Evolutionary conservation across 2,888 invertebrate genomes (phyloP), one percentile per base, ranked within the genome.

Genomic region (Heliconius sara): DNA sequence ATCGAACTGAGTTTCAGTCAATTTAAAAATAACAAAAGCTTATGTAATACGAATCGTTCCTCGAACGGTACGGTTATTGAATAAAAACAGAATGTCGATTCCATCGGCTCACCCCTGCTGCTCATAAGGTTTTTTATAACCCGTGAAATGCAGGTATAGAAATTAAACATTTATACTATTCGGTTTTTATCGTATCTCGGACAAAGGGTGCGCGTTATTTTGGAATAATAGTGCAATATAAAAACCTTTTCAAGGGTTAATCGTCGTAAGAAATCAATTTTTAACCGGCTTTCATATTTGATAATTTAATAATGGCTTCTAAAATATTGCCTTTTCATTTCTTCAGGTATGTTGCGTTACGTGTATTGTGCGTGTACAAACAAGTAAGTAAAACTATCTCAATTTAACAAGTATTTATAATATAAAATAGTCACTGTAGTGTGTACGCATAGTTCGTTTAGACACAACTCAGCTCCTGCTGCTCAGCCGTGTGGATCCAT

Each of bases 1-100:
- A 87, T 87, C 85, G 85, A 83, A 84, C 85, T 81, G 85, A 85
- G 89, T 86, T 90, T 87, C 89, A 89, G 88, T 89, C 91, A 89
- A 92, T 91, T 91, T 91, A 87, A 90, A 88, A 89, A 91, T 87
- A 92, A 91, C 91, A 91, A 91, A 90, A 88, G 89, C 87, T 89
- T 87, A 87, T 85, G 89, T 88, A 90, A 91, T 87, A 87, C 84
- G 89, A 92, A 85, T 87, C 88, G 85, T 87, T 85, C 85, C 86
- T 89, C 87, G 86, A 89, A 89, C 86, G 87, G 88, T 87, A 86
- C 85, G 88, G 87, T 90, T 90, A 91, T 91, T 91, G 89, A 91
- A 91, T 89, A 91, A 91, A 90, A 91, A 91, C 90, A 90, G 88
- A 89, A 89, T 88, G 88, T 88, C 86, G 88, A 89, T 89, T 86